Evolutionary conservation across 92 coral and sea anemone genomes (phyloP).

Genomic region (Pocillopora meandrina): DNA sequence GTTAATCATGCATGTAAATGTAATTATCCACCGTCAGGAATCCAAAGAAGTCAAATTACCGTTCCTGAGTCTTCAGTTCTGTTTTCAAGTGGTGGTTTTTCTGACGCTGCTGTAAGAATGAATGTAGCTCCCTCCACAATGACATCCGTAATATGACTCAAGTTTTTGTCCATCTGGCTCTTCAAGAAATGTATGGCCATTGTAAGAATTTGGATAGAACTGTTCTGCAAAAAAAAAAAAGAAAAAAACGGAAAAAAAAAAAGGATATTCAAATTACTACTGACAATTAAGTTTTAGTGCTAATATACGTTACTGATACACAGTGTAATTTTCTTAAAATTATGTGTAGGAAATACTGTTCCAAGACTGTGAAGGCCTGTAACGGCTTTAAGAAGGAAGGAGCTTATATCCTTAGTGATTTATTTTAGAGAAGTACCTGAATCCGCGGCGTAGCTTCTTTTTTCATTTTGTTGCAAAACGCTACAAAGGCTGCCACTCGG

Average conservation of each 20-base stretch:
- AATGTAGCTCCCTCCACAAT: constrained; percentile 10
- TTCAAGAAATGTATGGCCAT: constrained; percentile 1
- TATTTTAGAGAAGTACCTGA: not conserved
- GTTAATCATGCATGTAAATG: too few species aligned
- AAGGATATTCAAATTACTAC: too few species aligned
- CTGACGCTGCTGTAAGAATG: not conserved
- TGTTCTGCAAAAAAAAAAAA: constrained; percentile 2
- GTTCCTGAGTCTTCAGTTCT: not conserved
- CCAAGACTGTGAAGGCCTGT: too few species aligned
- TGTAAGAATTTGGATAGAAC: not conserved
- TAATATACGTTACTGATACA: too few species aligned
- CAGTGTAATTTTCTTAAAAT: too few species aligned
- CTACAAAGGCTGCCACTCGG: not conserved
- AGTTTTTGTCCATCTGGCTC: not conserved
- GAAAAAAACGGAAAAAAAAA: too few species aligned
- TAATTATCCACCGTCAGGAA: too few species aligned
- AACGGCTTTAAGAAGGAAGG: too few species aligned
- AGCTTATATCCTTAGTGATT: too few species aligned
- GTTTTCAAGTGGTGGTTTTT: not conserved
- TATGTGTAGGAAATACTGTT: too few species aligned
- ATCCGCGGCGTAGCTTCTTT: constrained; percentile 12
- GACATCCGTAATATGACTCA: not conserved
- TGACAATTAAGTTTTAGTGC: too few species aligned
- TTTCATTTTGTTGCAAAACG: not conserved
- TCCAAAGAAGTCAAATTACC: not conserved